Percentiles rank a stretch among this genome's conserved stretches.
Conservation (phyloP, 2,797 vertebrate species). For the Xenopus petersii region DNA sequence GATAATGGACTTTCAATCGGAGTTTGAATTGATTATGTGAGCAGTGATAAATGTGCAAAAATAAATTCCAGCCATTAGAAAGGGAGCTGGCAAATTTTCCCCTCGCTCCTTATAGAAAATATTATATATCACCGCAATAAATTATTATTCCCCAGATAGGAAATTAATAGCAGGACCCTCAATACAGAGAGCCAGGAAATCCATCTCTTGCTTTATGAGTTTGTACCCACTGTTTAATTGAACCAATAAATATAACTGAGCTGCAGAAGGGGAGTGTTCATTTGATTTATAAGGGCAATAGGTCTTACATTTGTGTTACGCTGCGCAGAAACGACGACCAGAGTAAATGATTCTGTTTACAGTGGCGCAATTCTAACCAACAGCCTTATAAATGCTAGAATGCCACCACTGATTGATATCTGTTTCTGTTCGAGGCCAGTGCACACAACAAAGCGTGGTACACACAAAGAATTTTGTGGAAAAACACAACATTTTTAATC, state of each 20-base stretch:
- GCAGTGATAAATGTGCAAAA: background rate
- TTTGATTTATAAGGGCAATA: slow-evolving; percentile 27
- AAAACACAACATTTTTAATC: too few species aligned
- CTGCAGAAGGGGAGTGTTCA: background rate
- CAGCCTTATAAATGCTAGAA: background rate
- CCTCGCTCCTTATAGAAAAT: background rate
- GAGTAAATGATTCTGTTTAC: slow-evolving; percentile 21
- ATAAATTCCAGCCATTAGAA: background rate
- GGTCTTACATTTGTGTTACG: slow-evolving; percentile 21
- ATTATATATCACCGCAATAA: slow-evolving; percentile 3
- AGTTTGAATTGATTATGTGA: background rate
- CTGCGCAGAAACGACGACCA: background rate
- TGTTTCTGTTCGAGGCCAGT: too few species aligned
- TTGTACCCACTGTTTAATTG: slow-evolving; percentile 37
- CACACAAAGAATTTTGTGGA: too few species aligned
- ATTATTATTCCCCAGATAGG: slow-evolving; percentile 21
- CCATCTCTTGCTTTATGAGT: slow-evolving; percentile 21
- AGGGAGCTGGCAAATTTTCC: background rate
- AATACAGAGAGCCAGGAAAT: slow-evolving; percentile 12
- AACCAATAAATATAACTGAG: slow-evolving; percentile 36
- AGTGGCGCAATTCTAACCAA: slow-evolving; percentile 8
- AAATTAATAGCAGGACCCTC: slow-evolving; percentile 15
- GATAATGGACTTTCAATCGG: background rate
- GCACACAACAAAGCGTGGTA: too few species aligned
- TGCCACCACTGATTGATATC: too few species aligned